These are phyloP conservation scores for Nothocercus julius DNA, from an alignment of 2,113 vertebrate species.

Conservation along the genomic window DNA sequence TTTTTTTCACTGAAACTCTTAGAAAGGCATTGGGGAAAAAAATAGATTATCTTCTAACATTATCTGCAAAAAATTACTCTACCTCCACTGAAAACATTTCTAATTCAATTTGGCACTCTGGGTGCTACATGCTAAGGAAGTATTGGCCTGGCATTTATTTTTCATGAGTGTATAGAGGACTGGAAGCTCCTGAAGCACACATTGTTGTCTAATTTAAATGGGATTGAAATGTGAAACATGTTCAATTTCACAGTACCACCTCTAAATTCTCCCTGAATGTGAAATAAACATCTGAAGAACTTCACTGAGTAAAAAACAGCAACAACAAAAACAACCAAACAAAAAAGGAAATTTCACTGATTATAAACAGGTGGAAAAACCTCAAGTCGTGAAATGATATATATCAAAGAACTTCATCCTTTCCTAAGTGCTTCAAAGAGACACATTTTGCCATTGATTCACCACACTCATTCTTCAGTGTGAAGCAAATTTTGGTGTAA, in stretches of 20 bases:
- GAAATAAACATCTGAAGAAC: neutral
- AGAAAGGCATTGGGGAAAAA: neutral
- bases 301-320: neutral
- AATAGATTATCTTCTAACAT: accelerated
- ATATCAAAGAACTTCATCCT: neutral
- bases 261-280: neutral
- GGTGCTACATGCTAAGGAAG: neutral
- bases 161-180: neutral
- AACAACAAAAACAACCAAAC: too few species aligned
- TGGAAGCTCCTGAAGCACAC: neutral
- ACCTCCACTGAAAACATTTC: neutral
- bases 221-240: neutral
- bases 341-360: neutral
- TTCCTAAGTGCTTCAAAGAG: neutral
- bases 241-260: neutral
- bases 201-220: neutral
- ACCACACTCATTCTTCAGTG: neutral
- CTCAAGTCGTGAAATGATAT: neutral
- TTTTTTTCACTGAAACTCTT: neutral
- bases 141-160: neutral
- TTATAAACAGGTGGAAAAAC: neutral
- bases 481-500: neutral
- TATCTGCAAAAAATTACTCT: neutral
- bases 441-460: neutral
- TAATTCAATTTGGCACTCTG: neutral